Conservation (phyloP, 2,113 vertebrate species). For the Eulacestoma nigropectus region DNA sequence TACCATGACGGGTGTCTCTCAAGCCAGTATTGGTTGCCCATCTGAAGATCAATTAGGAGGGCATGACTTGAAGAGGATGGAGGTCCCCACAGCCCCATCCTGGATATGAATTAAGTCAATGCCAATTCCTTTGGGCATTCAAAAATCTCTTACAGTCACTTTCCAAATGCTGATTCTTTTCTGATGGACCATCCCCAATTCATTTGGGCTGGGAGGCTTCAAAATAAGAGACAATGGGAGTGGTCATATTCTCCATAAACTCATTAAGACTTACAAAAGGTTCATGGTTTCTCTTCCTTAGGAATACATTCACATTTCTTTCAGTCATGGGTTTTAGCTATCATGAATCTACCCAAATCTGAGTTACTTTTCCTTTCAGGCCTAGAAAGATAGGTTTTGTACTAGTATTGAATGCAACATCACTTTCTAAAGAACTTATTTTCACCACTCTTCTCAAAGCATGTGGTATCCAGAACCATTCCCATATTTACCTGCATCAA, state of each 20-base stretch:
- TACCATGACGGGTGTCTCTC: not conserved
- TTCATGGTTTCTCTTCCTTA: constrained; percentile 12
- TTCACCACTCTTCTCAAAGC: not conserved
- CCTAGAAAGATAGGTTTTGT: not conserved
- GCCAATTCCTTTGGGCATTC: not conserved
- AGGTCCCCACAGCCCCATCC: not conserved
- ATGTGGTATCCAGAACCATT: not conserved
- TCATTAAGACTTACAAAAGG: not conserved
- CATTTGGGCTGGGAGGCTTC: not conserved
- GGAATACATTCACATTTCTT: constrained; percentile 51
- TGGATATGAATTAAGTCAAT: not conserved
- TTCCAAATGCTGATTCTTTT: not conserved
- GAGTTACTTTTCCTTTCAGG: not conserved
- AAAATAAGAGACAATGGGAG: not conserved
- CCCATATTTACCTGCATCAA: not conserved
- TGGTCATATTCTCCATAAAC: not conserved
- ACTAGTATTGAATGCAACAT: not conserved
- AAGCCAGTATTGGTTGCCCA: not conserved
- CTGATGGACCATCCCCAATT: not conserved
- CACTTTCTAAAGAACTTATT: not conserved
- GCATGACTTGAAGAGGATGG: not conserved
- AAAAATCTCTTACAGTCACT: not conserved
- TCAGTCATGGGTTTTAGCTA: not conserved
- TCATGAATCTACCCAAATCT: not conserved
- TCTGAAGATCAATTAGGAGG: not conserved